Conservation (phyloP, 2,113 vertebrate species). For the Antigone vipio region DNA sequence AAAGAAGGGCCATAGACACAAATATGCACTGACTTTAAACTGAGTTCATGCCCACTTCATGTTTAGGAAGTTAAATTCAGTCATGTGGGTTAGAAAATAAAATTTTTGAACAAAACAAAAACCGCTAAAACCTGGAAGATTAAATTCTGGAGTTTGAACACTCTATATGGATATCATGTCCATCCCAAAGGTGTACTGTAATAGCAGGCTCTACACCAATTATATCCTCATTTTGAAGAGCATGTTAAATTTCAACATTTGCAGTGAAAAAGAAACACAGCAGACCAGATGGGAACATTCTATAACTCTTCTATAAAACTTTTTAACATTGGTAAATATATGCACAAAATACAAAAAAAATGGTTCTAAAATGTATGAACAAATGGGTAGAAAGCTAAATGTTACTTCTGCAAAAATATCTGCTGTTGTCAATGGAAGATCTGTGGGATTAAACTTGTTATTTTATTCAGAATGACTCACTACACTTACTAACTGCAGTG, state of each 20-base stretch:
- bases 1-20: not conserved
- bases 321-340: not conserved
- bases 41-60: not conserved
- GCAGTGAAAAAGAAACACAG: not conserved
- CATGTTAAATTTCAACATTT: not conserved
- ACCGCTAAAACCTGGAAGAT: not conserved
- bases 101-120: not conserved
- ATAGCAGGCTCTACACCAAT: not conserved
- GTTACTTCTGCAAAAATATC: conserved; percentile 37
- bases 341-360: not conserved
- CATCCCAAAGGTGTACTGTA: not conserved
- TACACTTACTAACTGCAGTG: not conserved
- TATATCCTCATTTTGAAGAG: not conserved
- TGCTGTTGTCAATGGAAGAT: not conserved
- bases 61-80: not conserved
- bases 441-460: not conserved
- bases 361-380: not conserved
- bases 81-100: not conserved
- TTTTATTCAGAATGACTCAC: conserved; percentile 47
- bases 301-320: not conserved
- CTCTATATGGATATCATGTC: not conserved
- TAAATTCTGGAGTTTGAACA: not conserved
- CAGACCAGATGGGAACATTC: not conserved
- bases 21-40: not conserved
- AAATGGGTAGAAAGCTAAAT: not conserved